Base-by-base conservation (phyloP, 2,888 invertebrate genomes). In the Periphyllus acericola region DNA sequence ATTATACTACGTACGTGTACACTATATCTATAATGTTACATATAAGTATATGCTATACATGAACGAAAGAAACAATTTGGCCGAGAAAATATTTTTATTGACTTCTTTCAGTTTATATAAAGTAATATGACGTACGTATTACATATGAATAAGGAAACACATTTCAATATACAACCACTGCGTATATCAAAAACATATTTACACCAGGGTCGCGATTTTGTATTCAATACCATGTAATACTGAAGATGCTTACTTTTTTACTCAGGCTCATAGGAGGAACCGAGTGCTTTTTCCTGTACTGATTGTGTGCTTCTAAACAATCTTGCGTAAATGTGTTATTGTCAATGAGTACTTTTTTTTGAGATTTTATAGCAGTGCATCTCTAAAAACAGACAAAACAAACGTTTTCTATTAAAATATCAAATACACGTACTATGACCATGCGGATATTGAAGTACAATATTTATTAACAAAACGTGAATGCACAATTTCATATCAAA, bases 261-360 rank as follows among this genome's bases (percentile, higher is more conserved):
- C 89, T 90, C 11, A 90, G 89, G 66, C 89, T 89, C 88, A 96
- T 91, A 0, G 95, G 93, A 60, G 94, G 93, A 3, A 94, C 95
- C n/a, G 94, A 94, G 90, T 96, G 96, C 32, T 92, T 92, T 83
- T 91, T 92, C 90, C 96, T 93, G 90, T 94, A 95, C 88, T 94
- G 93, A 91, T 96, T 96, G 91, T 96, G 96, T 19, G 95, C 94
- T 78, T 93, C 92, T n/a, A 96, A 92, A 90, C 95, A 96, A 88
- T 95, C 95, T 72, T 93, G 92, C 91, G 95, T 94, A 90, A 96
- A 96, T 90, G 93, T 91, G 19, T 89, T 88, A 25, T 85, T 74
- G 75, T 90, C 89, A 71, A 89, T 83, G 5, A 89, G 74, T n/a
- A 72, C 52, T 76, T 83, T 88, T 71, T 84, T 89, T 29, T 83